Percentiles rank a stretch among this genome's conserved stretches.
Evolutionary conservation across 2,797 vertebrate genomes (phyloP).

Genomic region (Crocidura indochinensis): DNA sequence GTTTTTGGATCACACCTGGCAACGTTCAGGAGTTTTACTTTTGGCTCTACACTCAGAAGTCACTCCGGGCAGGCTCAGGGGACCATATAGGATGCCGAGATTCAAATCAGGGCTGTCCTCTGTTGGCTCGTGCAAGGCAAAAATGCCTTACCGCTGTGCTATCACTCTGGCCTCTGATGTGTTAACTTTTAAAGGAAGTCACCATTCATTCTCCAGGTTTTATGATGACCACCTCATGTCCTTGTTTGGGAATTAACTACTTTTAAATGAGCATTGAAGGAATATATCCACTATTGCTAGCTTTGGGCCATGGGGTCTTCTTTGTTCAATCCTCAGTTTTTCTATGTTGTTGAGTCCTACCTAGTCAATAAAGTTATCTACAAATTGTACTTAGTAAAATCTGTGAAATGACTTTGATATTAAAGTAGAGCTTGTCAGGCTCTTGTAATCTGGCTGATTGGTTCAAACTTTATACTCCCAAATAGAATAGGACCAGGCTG

Average conservation of each 20-base stretch:
- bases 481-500: too few relatives aligned
- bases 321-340: not conserved
- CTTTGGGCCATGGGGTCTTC: not conserved
- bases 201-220: not conserved
- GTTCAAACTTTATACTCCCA: not conserved
- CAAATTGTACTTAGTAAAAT: not conserved
- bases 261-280: not conserved
- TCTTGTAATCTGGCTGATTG: not conserved
- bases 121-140: too few relatives aligned
- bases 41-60: too few relatives aligned
- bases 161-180: too few relatives aligned
- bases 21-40: too few relatives aligned
- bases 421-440: not conserved
- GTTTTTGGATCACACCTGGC: too few relatives aligned
- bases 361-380: constrained; percentile 9
- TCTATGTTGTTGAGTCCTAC: not conserved
- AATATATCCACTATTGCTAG: too few relatives aligned
- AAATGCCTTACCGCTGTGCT: too few relatives aligned
- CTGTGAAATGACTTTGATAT: not conserved
- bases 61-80: too few relatives aligned
- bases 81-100: too few relatives aligned
- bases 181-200: not conserved
- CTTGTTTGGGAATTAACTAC: not conserved
- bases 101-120: too few relatives aligned
- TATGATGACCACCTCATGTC: not conserved